Conservation (phyloP, 2,113 vertebrate species). For the Corydoras maculifer region DNA sequence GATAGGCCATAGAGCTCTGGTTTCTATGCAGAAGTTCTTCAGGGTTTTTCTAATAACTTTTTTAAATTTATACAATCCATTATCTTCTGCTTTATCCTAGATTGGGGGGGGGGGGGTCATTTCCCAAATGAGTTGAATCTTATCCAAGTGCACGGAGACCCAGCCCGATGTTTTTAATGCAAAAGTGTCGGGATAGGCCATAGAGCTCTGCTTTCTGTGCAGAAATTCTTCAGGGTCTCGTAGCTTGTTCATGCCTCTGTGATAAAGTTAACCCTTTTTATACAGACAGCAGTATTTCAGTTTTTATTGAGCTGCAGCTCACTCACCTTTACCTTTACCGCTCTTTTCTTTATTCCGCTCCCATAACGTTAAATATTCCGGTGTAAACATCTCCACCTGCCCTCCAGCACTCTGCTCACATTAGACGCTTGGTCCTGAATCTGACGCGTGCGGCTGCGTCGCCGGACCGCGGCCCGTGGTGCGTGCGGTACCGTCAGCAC, state of each 20-base stretch:
- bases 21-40: too few relatives aligned
- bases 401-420: slow-evolving; percentile 43
- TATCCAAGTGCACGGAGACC: too few relatives aligned
- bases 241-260: slow-evolving; percentile 25
- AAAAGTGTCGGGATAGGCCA: too few relatives aligned
- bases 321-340: too few relatives aligned
- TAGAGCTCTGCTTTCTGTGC: too few relatives aligned
- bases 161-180: too few relatives aligned
- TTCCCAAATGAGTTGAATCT: too few relatives aligned
- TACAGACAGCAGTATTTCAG: background rate
- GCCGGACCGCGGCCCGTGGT: background rate
- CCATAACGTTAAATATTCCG: slow-evolving; percentile 7
- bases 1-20: too few relatives aligned
- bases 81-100: too few relatives aligned
- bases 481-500: background rate
- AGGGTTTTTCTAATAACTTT: background rate
- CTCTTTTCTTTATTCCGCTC: background rate
- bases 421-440: slow-evolving; percentile 33
- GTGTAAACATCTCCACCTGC: slow-evolving; percentile 24
- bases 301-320: too few relatives aligned
- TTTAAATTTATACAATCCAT: too few relatives aligned
- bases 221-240: background rate
- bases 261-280: background rate
- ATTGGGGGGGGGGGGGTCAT: too few relatives aligned
- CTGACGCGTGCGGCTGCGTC: slow-evolving; percentile 7